phyloP scores from a whole-genome alignment of 2,113 vertebrate species.

The Callionymus lyra region DNA sequence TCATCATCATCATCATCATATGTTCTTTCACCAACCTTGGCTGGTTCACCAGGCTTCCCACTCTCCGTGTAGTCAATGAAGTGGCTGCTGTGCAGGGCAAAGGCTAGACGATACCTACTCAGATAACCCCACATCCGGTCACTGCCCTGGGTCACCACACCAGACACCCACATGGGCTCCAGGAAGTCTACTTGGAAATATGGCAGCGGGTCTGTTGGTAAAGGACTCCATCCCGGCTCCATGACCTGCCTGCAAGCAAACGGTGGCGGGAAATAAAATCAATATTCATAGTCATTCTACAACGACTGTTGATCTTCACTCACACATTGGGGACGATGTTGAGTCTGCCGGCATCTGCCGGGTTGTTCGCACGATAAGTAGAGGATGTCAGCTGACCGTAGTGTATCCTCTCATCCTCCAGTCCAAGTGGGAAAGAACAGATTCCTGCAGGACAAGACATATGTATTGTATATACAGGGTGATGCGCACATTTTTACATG shows the following conservation, averaged over 20 bases:
- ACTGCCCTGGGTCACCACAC: slow-evolving; percentile 70
- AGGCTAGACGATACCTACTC: slow-evolving; percentile 64
- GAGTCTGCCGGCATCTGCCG: slow-evolving; percentile 72
- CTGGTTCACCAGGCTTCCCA: slow-evolving; percentile 14
- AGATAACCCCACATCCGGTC: slow-evolving; percentile 63
- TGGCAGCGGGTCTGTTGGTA: slow-evolving; percentile 57
- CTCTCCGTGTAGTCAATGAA: slow-evolving; percentile 62
- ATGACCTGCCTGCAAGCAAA: slow-evolving; percentile 54
- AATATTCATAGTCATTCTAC: background rate
- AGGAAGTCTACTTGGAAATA: slow-evolving; percentile 76
- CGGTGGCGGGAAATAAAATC: background rate
- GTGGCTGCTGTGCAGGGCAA: slow-evolving; percentile 49
- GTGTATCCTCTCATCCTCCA: slow-evolving; percentile 70
- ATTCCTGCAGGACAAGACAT: slow-evolving; percentile 30
- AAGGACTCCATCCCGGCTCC: slow-evolving; percentile 75
- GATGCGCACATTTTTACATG: no score
- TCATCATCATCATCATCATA: no score
- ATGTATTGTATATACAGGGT: background rate
- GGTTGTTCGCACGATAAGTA: slow-evolving; percentile 65
- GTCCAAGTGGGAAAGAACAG: slow-evolving; percentile 68
- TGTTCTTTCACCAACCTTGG: slow-evolving; percentile 46
- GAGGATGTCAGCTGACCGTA: slow-evolving; percentile 74
- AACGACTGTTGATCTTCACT: slow-evolving; percentile 18
- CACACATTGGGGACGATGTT: slow-evolving; percentile 72
- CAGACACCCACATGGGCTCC: slow-evolving; percentile 72